Evolutionary conservation across 2,797 vertebrate species (phyloP), one percentile per base, ranked within the genome.

Genomic region (Lophotriccus pileatus): DNA sequence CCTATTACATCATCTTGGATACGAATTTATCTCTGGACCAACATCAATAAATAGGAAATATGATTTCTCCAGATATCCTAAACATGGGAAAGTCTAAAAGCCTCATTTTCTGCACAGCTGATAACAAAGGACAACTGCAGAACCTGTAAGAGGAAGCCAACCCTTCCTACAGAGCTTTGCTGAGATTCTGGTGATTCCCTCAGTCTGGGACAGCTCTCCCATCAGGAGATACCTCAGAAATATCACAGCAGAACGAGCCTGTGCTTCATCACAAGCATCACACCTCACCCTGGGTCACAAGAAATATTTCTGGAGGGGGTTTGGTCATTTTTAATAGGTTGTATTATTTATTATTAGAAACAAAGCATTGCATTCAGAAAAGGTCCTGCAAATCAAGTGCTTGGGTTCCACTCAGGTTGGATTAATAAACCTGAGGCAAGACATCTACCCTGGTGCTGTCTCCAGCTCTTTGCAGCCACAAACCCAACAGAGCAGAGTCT

Each of bases 1-100:
- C 66, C 30, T 87, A 47, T 86, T 92, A 58, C 70, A 82, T 92
- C 50, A 91, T 70, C 39, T 60, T 70, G 84, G 82, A 94, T 92
- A 78, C 34, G 49, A 95, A 34, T 90, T 94, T 70, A 91, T 90
- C 60, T 90, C 46, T 50, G 93, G 95, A 94, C 81, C 39, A 95
- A 15, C 88, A 94, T 46, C 46, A 83, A 66, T 75, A 85, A 94
- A 67, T 47, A 88, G n/a, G 23, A 63, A 91, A 87, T 67, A 44
- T 44, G 44, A 94, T 88, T 89, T 58, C 60, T 78, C 60, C 58
- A 73, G 83, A 62, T 82, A 91, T 28, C 19, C 36, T 52, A 88
- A 84, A 68, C 87, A 76, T n/a, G 5, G 34, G 19, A 32, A 94
- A 88, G 46, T 72, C 39, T 74, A 80, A 77, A 56, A 88, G 11